Percentiles rank a stretch among this genome's conserved stretches.
Evolutionary conservation across 53 echinoderm and acorn worm species (phyloP).

Genomic region (Crossaster papposus): DNA sequence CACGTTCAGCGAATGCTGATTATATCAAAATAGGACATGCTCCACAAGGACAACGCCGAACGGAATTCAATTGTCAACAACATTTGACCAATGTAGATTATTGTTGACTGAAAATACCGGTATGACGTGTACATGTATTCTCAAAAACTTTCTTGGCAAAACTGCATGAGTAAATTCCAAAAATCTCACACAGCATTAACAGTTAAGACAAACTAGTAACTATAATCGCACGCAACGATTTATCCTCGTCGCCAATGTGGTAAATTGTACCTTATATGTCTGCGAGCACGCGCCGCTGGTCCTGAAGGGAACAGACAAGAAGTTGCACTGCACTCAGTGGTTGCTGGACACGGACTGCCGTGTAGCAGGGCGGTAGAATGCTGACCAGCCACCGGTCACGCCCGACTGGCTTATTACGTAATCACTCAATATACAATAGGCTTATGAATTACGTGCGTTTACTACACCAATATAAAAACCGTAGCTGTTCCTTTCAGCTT

Average conservation of each 20-base stretch:
- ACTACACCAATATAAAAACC: too few relatives aligned
- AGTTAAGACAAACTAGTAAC: not conserved
- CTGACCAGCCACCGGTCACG: not conserved
- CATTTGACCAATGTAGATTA: not conserved
- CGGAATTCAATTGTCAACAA: not conserved
- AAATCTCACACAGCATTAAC: not conserved
- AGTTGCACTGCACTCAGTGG: not conserved
- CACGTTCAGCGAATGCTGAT: not conserved
- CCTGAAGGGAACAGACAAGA: not conserved
- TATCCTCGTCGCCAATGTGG: slow-evolving; percentile 15
- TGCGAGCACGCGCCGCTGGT: not conserved
- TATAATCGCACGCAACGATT: not conserved
- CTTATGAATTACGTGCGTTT: not conserved
- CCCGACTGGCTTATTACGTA: not conserved
- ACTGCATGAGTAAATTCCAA: not conserved
- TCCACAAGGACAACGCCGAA: not conserved
- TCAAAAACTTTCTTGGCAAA: not conserved
- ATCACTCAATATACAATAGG: not conserved
- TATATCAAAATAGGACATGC: not conserved
- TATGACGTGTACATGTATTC: too few relatives aligned
- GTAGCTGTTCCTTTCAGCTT: too few relatives aligned
- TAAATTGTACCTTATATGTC: not conserved
- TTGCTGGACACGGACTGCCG: not conserved
- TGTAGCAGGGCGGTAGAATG: not conserved
- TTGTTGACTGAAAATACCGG: not conserved